These are phyloP conservation scores for Pocillopora damicornis DNA, from an alignment of 64 coral and sea anemone species.

Conservation along the genomic window DNA sequence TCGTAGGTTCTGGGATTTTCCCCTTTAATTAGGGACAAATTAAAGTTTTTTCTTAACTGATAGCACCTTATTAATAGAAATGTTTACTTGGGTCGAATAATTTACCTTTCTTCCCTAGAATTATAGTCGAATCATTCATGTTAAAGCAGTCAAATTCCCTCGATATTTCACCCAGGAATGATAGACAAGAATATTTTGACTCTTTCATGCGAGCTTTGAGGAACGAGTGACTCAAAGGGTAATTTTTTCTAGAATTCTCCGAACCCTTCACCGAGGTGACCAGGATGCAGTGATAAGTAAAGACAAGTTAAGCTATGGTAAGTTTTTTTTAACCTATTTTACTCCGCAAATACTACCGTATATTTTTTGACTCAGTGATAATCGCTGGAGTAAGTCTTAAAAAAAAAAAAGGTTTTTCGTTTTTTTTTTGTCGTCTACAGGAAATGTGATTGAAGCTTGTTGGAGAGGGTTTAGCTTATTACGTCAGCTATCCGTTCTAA, in stretches of 20 bases:
- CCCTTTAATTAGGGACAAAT: too few species aligned
- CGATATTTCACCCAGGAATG: too few species aligned
- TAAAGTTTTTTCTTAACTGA: too few species aligned
- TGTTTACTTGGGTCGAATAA: too few species aligned
- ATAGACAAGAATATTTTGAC: too few species aligned
- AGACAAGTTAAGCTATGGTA: background rate
- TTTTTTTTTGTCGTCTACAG: background rate
- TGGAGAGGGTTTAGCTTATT: background rate
- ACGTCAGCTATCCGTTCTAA: background rate
- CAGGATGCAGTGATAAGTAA: background rate
- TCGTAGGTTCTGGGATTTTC: too few species aligned
- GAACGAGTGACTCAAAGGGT: background rate
- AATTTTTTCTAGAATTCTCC: slow-evolving; percentile 36
- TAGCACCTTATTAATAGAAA: too few species aligned
- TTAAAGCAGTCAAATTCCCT: too few species aligned
- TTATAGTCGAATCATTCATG: too few species aligned
- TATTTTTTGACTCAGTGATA: background rate
- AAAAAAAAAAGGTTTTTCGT: background rate
- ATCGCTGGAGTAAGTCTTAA: background rate
- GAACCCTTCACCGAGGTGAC: slow-evolving; percentile 40
- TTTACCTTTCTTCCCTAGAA: too few species aligned
- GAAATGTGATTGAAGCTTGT: background rate
- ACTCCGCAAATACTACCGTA: background rate
- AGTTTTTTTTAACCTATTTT: background rate
- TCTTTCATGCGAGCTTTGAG: too few species aligned